A percentile compares a stretch with the other conserved stretches of the same genome.
These are phyloP conservation scores for Nudaria mundana DNA, from an alignment of 2,888 invertebrate species.

Conservation along the genomic window DNA sequence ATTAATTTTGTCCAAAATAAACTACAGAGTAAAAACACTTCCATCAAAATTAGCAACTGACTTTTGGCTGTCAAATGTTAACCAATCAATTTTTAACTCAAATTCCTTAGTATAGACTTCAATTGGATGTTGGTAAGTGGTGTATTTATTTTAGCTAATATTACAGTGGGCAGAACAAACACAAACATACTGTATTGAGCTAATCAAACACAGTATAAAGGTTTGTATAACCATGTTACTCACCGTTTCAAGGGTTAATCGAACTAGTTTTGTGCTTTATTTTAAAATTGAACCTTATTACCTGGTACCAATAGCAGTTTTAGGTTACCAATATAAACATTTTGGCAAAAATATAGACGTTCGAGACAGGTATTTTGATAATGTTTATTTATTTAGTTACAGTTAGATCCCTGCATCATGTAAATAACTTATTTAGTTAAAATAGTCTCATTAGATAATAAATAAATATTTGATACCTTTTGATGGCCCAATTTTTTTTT, in stretches of 20 bases:
- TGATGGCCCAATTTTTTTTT: neutral
- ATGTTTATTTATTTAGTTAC: slow-evolving; percentile 23
- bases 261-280: slow-evolving; percentile 8
- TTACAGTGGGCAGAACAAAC: slow-evolving; percentile 43
- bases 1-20: no score
- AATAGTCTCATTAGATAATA: slow-evolving; percentile 2
- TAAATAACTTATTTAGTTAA: slow-evolving; percentile 13
- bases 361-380: slow-evolving; percentile 13
- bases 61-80: no score
- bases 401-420: slow-evolving; percentile 7
- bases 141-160: slow-evolving; percentile 36
- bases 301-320: neutral
- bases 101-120: slow-evolving; percentile 7
- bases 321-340: slow-evolving; percentile 2
- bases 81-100: slow-evolving; percentile 13
- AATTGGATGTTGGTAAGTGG: slow-evolving; percentile 23
- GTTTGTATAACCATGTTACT: slow-evolving; percentile 41
- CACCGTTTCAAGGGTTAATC: slow-evolving; percentile 30
- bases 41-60: no score
- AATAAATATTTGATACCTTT: slow-evolving; percentile 5
- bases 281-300: slow-evolving; percentile 14
- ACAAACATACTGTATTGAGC: slow-evolving; percentile 49
- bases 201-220: slow-evolving; percentile 53
- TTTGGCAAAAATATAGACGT: slow-evolving; percentile 5
- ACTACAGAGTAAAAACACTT: no score